Conservation (phyloP, 2,113 vertebrate species). For the Centropus unirufus region DNA sequence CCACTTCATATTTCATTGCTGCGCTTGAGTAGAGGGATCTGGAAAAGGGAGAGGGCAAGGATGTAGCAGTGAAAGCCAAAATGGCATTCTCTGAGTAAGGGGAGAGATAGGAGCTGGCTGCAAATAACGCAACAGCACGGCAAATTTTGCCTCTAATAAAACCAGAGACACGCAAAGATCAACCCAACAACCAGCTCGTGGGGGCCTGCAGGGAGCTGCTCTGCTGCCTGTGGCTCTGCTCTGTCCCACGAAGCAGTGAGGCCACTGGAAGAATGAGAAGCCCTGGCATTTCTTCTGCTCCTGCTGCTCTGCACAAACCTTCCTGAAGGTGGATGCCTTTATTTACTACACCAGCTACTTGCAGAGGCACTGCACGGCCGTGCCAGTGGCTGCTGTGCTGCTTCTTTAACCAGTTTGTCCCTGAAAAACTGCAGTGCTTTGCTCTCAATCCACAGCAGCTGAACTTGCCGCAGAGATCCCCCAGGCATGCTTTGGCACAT, state of each 20-base stretch:
- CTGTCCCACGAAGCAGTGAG: not conserved
- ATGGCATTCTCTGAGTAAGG: not conserved
- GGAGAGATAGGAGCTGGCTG: not conserved
- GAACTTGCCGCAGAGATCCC: not conserved
- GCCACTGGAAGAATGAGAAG: not conserved
- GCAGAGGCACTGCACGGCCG: not conserved
- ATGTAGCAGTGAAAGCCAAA: not conserved
- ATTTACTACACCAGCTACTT: not conserved
- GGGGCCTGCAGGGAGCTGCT: not conserved
- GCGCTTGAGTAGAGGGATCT: not conserved
- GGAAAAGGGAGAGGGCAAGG: not conserved
- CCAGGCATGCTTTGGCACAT: rapidly evolving
- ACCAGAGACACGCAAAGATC: not conserved
- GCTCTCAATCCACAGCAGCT: not conserved
- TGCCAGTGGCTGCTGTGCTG: not conserved
- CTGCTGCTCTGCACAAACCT: not conserved
- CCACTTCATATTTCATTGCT: not conserved
- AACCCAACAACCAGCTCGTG: not conserved
- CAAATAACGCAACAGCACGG: not conserved
- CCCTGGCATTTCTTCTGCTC: not conserved
- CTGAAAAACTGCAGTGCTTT: not conserved
- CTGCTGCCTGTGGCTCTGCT: not conserved
- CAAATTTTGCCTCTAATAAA: not conserved
- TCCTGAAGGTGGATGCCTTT: not conserved
- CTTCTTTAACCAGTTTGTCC: not conserved